phyloP scores from a whole-genome alignment of 1,140 invertebrate genomes.

The Xylocopa sonorina region DNA sequence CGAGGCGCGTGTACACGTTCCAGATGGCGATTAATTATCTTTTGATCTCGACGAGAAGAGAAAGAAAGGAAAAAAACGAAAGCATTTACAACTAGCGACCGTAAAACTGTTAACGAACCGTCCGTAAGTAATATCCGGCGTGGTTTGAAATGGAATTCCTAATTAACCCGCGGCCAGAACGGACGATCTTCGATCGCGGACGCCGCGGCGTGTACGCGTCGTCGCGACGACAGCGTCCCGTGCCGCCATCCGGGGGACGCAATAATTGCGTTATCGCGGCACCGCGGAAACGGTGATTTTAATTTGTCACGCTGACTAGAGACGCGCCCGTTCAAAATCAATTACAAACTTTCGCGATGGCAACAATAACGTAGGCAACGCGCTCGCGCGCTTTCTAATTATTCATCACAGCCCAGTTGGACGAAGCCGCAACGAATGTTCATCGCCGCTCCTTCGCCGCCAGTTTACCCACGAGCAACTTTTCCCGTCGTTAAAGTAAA shows the following conservation, averaged over 20 bases:
- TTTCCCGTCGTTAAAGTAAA: constrained; percentile 36
- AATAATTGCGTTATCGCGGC: constrained; percentile 65
- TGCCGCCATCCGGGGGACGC: constrained; percentile 45
- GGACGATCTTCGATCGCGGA: constrained; percentile 7
- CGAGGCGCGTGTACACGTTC: not conserved
- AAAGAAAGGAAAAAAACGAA: too few species aligned
- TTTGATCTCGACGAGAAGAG: not conserved
- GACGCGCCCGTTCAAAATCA: constrained; percentile 61
- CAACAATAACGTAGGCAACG: constrained; percentile 38
- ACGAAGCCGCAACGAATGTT: constrained; percentile 45
- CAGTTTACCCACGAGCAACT: constrained; percentile 30
- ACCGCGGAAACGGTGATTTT: constrained; percentile 64
- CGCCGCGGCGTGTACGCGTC: not conserved
- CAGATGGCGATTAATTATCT: constrained; percentile 9
- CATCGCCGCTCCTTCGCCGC: constrained; percentile 21
- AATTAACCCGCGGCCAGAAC: constrained; percentile 26
- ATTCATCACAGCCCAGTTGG: constrained; percentile 51
- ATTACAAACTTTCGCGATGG: constrained; percentile 62
- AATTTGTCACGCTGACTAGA: constrained; percentile 63
- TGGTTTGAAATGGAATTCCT: constrained; percentile 49
- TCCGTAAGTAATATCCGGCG: not conserved
- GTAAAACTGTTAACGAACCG: constrained; percentile 31
- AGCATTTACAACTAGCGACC: not conserved
- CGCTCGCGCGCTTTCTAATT: constrained; percentile 47
- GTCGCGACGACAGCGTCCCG: not conserved